Base-by-base conservation (phyloP, 2,797 vertebrate species). In the Morus bassanus region DNA sequence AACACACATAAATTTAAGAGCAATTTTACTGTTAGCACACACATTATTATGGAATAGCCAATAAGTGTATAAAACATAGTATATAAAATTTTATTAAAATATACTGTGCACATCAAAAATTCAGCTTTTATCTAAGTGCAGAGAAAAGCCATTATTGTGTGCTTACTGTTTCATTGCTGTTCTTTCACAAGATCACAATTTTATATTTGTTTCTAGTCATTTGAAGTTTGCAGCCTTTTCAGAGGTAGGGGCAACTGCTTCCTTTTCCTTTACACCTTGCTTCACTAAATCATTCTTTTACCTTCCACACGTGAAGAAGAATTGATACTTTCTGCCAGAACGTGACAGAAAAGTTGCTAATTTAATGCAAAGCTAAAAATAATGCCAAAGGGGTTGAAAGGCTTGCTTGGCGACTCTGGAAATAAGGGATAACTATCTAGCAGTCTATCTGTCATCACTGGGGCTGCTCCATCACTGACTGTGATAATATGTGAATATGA, bases 81-180 rank as follows among this genome's bases (percentile, higher is more conserved):
- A 98, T 99, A 99, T 99, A 99, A 99, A 99, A 99, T 99, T 98
- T 99, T 98, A 99, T 99, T 98, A 99, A 99, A 99, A 99, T 99
- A 98, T 98, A 98, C 97, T 97, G 98, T 97, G 97, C 93, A 97
- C 98, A 98, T 99, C 98, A 99, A 98, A 98, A 98, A 97, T 98
- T 97, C 98, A 96, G 98, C 98, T 98, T 98, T 98, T 98, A 98
- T 98, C 98, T 98, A 97, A 98, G 98, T 97, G 97, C 97, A 96
- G 97, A 98, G 97, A 98, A 98, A 98, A 98, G 93, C 98, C 98
- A 98, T 98, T 98, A 98, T 98, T 98, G 95, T 97, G 96, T 93
- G 97, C 97, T 98, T 97, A 97, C 96, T 97, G 95, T 97, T 98
- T 98, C 97, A 98, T 96, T 96, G 97, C 97, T 96, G 95, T 97